Evolutionary conservation across 2,888 invertebrate genomes (phyloP).

Genomic region (Drosophila fulvimacula): DNA sequence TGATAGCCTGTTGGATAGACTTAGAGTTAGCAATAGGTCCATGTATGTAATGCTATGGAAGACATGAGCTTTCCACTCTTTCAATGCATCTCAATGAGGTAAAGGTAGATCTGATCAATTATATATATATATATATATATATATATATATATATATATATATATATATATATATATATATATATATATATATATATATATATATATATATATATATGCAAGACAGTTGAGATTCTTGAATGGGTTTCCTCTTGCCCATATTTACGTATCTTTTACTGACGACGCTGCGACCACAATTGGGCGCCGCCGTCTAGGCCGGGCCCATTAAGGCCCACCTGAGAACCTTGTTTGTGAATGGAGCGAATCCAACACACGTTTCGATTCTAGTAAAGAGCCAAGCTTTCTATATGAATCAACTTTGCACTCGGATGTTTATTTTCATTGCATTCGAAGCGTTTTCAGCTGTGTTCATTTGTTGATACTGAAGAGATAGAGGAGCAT

Average conservation of each 20-base stretch:
- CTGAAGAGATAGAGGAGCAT: not conserved
- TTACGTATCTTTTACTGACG: not conserved
- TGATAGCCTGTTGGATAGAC: too few relatives aligned
- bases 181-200: too few relatives aligned
- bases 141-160: too few relatives aligned
- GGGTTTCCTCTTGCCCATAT: not conserved
- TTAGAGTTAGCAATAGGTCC: too few relatives aligned
- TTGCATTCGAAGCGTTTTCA: not conserved
- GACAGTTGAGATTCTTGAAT: not conserved
- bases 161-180: too few relatives aligned
- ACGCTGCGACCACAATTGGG: not conserved
- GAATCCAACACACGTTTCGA: not conserved
- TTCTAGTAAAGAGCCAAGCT: not conserved
- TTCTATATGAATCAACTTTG: not conserved
- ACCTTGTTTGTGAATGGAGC: not conserved
- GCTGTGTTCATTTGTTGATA: not conserved
- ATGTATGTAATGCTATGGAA: too few relatives aligned
- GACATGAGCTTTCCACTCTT: too few relatives aligned
- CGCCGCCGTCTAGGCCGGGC: not conserved
- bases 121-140: too few relatives aligned
- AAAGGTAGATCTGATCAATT: too few relatives aligned
- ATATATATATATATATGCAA: too few relatives aligned
- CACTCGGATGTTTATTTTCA: not conserved
- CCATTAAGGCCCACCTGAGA: not conserved
- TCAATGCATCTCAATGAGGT: too few relatives aligned